Conservation (phyloP, 35 echinoderm and acorn worm genomes). For the Lytechinus pictus region DNA sequence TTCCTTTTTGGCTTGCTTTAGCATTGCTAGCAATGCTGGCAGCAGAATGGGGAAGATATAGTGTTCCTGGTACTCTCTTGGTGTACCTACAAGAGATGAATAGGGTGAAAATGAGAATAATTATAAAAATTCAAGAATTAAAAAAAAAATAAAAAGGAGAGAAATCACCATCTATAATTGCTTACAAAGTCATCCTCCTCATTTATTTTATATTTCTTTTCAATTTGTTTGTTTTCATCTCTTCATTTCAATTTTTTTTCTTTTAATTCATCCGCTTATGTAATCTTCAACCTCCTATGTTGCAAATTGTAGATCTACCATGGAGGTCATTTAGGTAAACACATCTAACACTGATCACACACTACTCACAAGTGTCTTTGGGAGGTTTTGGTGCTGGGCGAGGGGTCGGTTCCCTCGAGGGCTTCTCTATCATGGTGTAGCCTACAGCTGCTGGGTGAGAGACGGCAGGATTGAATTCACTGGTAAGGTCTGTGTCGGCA, state of each 20-base stretch:
- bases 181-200: too few species aligned
- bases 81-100: constrained; percentile 72
- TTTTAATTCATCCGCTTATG: too few species aligned
- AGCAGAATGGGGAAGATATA: constrained; percentile 91
- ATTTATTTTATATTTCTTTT: too few species aligned
- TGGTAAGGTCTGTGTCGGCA: constrained; percentile 61
- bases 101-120: neutral
- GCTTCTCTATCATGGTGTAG: constrained; percentile 90
- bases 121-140: neutral
- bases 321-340: too few species aligned
- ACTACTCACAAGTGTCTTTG: constrained; percentile 83
- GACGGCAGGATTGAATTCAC: constrained; percentile 84
- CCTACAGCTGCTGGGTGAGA: constrained; percentile 96
- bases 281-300: too few species aligned
- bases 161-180: neutral
- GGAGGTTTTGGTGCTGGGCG: constrained; percentile 84
- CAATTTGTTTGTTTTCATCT: too few species aligned
- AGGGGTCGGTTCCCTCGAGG: constrained; percentile 64
- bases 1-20: constrained; percentile 96
- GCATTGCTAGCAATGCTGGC: constrained; percentile 86
- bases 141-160: neutral
- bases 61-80: constrained; percentile 93
- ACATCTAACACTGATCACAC: too few species aligned
- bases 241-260: too few species aligned
- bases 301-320: too few species aligned